These are phyloP conservation scores for Lordiphosa clarofinis DNA, from an alignment of 1,140 invertebrate genomes.

Conservation along the genomic window DNA sequence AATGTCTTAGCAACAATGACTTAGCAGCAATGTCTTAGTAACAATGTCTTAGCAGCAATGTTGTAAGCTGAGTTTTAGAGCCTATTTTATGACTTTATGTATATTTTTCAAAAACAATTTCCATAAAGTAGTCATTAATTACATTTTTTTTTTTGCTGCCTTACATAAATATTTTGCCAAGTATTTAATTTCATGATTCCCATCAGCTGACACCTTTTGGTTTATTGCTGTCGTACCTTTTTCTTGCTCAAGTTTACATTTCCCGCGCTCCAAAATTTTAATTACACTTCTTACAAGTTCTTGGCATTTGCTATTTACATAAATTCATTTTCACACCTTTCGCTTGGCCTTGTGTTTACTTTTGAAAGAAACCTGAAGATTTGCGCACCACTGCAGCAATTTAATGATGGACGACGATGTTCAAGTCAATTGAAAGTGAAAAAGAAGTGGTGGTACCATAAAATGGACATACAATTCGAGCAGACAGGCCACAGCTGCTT, in stretches of 20 bases:
- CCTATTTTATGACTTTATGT: no score
- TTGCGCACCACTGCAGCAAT: slow-evolving; percentile 6
- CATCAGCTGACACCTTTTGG: background rate
- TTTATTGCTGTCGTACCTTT: background rate
- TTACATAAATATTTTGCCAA: no score
- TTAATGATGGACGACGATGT: slow-evolving; percentile 7
- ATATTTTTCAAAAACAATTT: no score
- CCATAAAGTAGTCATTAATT: no score
- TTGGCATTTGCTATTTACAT: slow-evolving; percentile 11
- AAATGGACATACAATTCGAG: no score
- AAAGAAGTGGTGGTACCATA: no score
- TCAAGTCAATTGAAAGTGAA: slow-evolving; percentile 2
- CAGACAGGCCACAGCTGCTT: slow-evolving; percentile 9
- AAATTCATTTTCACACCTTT: slow-evolving; percentile 13
- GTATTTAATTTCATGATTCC: no score
- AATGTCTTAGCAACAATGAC: no score
- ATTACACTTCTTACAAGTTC: slow-evolving; percentile 10
- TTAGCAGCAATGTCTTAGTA: no score
- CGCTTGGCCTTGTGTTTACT: slow-evolving; percentile 11
- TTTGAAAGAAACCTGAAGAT: slow-evolving; percentile 5
- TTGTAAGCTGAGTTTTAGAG: no score
- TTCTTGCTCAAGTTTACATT: slow-evolving; percentile 1
- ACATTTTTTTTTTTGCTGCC: no score
- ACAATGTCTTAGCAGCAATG: no score
- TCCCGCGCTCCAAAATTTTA: background rate